Evolutionary conservation across 2,797 vertebrate species (phyloP), one percentile per base, ranked within the genome.

Genomic region (Gymnocypris eckloni): DNA sequence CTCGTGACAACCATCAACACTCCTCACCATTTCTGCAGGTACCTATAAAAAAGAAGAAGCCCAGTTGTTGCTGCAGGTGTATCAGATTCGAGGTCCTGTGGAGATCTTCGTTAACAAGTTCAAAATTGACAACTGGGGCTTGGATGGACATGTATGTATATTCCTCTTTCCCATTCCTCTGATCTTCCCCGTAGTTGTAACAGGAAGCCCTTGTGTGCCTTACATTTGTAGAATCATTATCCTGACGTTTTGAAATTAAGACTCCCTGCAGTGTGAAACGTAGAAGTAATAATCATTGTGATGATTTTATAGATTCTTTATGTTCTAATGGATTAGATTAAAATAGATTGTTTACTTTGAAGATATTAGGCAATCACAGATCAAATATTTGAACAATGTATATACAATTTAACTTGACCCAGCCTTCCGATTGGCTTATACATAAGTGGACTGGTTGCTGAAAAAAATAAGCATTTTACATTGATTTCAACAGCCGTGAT

Each of bases 101-200:
- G 98, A 99, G 88, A 97, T 97, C 87, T 99, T 98, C 79, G 95
- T 97, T 93, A 98, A 96, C 92, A 99, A 99, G 94, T 99, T 99
- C 92, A 98, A 96, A 93, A 98, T 96, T 0, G 97, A 99, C 85
- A 98, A 98, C 89, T 99, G 98, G 98, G 97, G 98, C 41, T 93
- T 99, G 2, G 97, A 99, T 22, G 98, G 98, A 87, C 98, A 98
- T 20, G 98, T 99, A 94, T 96, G 98, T 96, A 45, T 80, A 88
- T 43, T 13, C 15, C 15, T 82, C 48, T 82, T 39, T 50, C 20
- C 2, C 20, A 41, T 85, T 85, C 41, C 15, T 69, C 13, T 78
- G 64, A 56, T 67, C n/a, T 64, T 7, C 6, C 4, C 3, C 2
- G 28, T 2, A 71, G 75, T 64, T 77, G 39, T 59, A 25, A 22